Evolutionary conservation across 2,888 invertebrate genomes (phyloP).

Genomic region (Troides helena): DNA sequence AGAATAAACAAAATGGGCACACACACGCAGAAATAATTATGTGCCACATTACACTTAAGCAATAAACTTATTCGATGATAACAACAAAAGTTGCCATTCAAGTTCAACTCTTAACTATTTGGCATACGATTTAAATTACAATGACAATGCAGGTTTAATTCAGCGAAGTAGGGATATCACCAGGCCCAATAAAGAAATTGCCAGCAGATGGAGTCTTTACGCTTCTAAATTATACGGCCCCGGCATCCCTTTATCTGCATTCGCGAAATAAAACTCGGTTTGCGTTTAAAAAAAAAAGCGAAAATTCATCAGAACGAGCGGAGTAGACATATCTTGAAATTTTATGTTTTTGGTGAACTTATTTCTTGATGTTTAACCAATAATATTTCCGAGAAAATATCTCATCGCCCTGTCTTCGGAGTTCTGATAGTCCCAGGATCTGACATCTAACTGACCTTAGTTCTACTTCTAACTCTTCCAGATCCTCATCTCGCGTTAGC

Average conservation of each 20-base stretch:
- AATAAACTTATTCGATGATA: conserved; percentile 9
- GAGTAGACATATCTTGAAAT: background rate
- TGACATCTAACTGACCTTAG: no score
- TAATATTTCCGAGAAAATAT: no score
- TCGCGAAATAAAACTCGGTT: conserved; percentile 23
- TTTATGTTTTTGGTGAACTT: background rate
- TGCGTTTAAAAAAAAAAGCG: conserved; percentile 8
- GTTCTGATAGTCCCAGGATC: no score
- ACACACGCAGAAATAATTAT: background rate
- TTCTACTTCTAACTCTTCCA: no score
- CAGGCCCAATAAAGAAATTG: conserved; percentile 29
- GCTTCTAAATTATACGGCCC: conserved; percentile 27
- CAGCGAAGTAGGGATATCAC: conserved; percentile 25
- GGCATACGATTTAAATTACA: conserved; percentile 12
- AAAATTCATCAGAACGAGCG: background rate
- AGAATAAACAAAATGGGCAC: background rate
- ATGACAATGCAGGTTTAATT: conserved; percentile 23
- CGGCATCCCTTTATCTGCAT: conserved; percentile 26
- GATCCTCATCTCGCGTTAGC: no score
- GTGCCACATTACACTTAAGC: conserved; percentile 6
- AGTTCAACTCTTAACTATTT: conserved; percentile 2
- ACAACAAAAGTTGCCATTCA: background rate
- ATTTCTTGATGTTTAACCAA: no score
- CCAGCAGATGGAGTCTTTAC: conserved; percentile 29
- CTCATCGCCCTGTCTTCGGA: no score